Percentiles rank a stretch among this genome's conserved stretches.
Evolutionary conservation across 1,140 invertebrate genomes (phyloP).

Genomic region (Rhyacophila brunnea): DNA sequence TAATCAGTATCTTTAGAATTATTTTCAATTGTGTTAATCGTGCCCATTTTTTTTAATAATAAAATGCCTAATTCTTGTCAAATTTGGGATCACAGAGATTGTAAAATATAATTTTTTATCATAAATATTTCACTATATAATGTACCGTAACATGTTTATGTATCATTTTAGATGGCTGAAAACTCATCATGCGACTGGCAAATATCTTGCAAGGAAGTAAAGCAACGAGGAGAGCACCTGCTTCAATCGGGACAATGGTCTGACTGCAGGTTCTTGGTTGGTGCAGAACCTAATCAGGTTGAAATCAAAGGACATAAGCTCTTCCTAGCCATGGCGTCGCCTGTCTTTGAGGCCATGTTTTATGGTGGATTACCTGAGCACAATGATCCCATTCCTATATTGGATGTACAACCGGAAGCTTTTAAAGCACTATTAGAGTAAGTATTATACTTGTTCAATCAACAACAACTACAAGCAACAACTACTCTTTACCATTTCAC

Average conservation of each 20-base stretch:
- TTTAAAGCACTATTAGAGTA: constrained; percentile 74
- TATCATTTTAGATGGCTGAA: constrained; percentile 30
- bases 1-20: too few species aligned
- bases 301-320: constrained; percentile 75
- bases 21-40: too few species aligned
- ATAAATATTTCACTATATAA: too few species aligned
- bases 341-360: constrained; percentile 81
- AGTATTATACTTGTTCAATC: constrained; percentile 42
- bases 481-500: too few species aligned
- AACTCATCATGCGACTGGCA: constrained; percentile 64
- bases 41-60: too few species aligned
- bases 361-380: constrained; percentile 69
- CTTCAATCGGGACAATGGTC: constrained; percentile 75
- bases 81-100: too few species aligned
- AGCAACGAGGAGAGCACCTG: constrained; percentile 67
- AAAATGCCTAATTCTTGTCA: too few species aligned
- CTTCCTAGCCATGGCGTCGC: constrained; percentile 79
- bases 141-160: background rate
- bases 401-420: constrained; percentile 81
- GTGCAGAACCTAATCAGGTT: constrained; percentile 71
- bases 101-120: too few species aligned
- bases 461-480: too few species aligned
- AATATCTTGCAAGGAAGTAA: constrained; percentile 64
- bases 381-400: constrained; percentile 71
- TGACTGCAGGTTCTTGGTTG: constrained; percentile 81